A percentile compares a stretch with the other conserved stretches of the same genome.
Evolutionary conservation across 2,797 vertebrate species (phyloP).

Genomic region (Tinamus major): DNA sequence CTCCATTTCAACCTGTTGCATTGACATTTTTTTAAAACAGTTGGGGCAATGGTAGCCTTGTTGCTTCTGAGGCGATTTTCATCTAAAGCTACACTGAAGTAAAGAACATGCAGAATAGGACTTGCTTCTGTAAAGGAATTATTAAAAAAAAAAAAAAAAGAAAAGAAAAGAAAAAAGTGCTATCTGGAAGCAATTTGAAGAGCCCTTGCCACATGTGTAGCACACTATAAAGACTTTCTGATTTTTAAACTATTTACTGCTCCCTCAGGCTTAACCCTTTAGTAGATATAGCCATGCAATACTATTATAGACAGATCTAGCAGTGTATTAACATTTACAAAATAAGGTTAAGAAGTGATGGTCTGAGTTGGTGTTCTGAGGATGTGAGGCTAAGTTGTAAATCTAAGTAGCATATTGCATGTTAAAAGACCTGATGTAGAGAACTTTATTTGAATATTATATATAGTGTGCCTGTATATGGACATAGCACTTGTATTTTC

Average conservation of each 20-base stretch:
- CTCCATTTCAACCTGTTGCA: neutral
- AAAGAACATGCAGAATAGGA: constrained; percentile 30
- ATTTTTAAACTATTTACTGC: neutral
- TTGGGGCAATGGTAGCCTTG: neutral
- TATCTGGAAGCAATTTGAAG: constrained; percentile 76
- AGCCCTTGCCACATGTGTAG: constrained; percentile 55
- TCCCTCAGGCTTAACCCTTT: neutral
- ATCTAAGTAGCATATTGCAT: neutral
- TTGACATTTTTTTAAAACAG: neutral
- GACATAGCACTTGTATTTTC: neutral
- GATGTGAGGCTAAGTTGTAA: neutral
- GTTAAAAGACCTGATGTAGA: neutral
- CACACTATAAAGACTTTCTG: neutral
- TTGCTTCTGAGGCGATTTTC: neutral
- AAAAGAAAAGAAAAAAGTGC: constrained; percentile 76
- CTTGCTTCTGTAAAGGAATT: constrained; percentile 56
- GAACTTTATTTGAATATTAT: neutral
- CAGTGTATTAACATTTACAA: neutral
- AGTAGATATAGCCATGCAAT: neutral
- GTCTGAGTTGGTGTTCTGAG: neutral
- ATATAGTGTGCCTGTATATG: neutral
- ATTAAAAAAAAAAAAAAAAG: constrained; percentile 76
- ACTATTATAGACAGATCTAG: neutral
- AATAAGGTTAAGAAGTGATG: neutral
- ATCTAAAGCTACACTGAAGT: constrained; percentile 26